Percentiles rank a stretch among this genome's conserved stretches.
phyloP scores from a whole-genome alignment of 2,888 invertebrate species.

The Apamea sordens region DNA sequence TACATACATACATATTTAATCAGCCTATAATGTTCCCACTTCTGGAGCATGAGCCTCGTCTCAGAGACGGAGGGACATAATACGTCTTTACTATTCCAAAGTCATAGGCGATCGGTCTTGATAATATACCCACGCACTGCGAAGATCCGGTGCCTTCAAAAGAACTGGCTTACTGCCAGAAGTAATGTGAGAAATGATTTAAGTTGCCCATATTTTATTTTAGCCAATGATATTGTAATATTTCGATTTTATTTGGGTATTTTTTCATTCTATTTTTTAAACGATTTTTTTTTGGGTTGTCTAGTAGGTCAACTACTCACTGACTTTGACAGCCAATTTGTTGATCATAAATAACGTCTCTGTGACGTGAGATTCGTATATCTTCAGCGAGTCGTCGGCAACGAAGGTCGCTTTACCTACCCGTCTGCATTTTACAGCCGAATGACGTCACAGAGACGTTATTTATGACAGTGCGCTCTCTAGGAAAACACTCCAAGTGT shows the following conservation, averaged over 20 bases:
- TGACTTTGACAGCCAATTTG: not conserved
- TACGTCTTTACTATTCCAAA: slow-evolving; percentile 47
- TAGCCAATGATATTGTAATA: slow-evolving; percentile 18
- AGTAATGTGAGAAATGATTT: slow-evolving; percentile 42
- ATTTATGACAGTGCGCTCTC: too few species aligned
- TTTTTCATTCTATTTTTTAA: not conserved
- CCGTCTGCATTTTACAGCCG: too few species aligned
- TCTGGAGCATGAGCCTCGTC: not conserved
- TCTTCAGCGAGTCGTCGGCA: not conserved
- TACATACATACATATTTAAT: not conserved
- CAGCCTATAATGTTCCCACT: not conserved
- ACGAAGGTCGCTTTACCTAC: not conserved
- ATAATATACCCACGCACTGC: slow-evolving; percentile 38
- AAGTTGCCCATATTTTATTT: slow-evolving; percentile 46
- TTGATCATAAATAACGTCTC: too few species aligned
- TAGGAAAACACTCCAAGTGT: too few species aligned
- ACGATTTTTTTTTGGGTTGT: not conserved
- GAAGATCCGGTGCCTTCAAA: slow-evolving; percentile 8
- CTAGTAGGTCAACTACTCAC: not conserved
- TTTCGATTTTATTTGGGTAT: not conserved
- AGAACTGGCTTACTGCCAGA: slow-evolving; percentile 50
- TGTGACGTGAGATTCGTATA: not conserved
- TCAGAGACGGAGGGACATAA: slow-evolving; percentile 1
- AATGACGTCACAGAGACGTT: too few species aligned
- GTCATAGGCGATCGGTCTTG: slow-evolving; percentile 44